Percentiles rank a stretch among this genome's conserved stretches.
These are phyloP conservation scores for Dallia pectoralis DNA, from an alignment of 2,797 vertebrate genomes.

Conservation along the genomic window DNA sequence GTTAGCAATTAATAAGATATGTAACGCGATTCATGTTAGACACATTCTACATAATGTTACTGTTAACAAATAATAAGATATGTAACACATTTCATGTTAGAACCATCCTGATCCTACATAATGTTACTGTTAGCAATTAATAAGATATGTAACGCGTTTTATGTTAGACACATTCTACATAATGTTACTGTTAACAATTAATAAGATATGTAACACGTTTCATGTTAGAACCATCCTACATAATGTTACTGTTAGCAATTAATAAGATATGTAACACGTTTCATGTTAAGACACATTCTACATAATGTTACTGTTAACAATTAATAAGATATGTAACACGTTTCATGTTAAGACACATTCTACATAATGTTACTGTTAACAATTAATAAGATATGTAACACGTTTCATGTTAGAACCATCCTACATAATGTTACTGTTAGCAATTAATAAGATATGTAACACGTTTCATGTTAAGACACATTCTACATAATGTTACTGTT, in stretches of 20 bases:
- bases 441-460: no score
- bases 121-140: conserved; percentile 2
- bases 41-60: neutral
- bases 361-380: neutral
- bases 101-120: neutral
- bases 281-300: neutral
- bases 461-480: neutral
- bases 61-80: no score
- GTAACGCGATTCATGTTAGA: neutral
- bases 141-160: no score
- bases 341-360: neutral
- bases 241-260: neutral
- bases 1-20: no score
- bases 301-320: neutral
- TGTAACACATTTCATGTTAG: neutral
- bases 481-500: neutral
- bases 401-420: neutral
- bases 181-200: conserved; percentile 1
- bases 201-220: no score
- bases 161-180: neutral
- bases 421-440: neutral
- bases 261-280: no score
- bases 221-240: neutral
- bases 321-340: no score
- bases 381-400: no score